Base-by-base conservation (phyloP, 1,140 invertebrate genomes). In the Whitmania pigra region DNA sequence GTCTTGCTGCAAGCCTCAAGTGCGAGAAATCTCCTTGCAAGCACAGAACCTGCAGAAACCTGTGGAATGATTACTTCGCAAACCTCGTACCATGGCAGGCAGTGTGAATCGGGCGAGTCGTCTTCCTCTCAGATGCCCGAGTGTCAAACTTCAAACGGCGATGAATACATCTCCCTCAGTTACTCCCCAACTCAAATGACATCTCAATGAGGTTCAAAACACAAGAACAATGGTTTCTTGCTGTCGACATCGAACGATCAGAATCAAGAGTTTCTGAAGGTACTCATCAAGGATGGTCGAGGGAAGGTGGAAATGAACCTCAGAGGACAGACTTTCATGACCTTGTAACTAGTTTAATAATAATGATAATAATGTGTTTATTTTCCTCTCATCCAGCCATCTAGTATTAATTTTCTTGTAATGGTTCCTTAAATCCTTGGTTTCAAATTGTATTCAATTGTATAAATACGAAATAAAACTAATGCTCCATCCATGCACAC, bases 121-220 rank as follows among this genome's bases (percentile, higher is more conserved):
- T 40, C 36, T 1, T 49, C 13, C 43, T 74, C 74, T 5, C 76
- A 80, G 79, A 66, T 71, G 79, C 79, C 22, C 74, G 74, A 40
- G 75, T 77, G 57, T 77, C 72, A 6, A 69, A 75, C 4, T 77
- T 78, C 72, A 76, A n/a, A 79, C 71, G 79, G 79, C 29, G 71
- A 68, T 13, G 68, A 73, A 2, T 66, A 36, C 18, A 74, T 73
- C 0, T 67, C 43, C 6, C 43, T 77, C 29, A 69, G 71, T 29
- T 76, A 76, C 53, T 15, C 55, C 5, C 68, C 72, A 13, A 71
- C 75, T 15, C 43, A 72, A 11, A 81, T 67, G 77, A 81, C 72
- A 75, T 81, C 29, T 79, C 78, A 0, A 67, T 81, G 55, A 75
- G 78, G 20, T 81, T 81, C 75, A 76, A 76, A 53, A 78, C 79